Conservation (phyloP, 2,113 vertebrate genomes). For the Nymphicus hollandicus region DNA sequence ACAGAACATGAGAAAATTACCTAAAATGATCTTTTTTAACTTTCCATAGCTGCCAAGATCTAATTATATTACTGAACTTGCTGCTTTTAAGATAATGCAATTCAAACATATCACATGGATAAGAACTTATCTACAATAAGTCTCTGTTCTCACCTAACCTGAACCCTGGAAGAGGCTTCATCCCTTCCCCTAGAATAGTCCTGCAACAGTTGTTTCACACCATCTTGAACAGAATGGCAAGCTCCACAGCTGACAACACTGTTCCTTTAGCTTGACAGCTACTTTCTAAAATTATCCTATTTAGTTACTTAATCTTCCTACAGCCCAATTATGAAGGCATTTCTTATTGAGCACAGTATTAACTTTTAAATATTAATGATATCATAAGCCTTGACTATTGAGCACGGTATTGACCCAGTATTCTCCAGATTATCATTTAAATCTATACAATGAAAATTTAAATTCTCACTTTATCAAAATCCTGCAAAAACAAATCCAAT, state of each 20-base stretch:
- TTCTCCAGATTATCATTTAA: background rate
- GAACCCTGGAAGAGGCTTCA: background rate
- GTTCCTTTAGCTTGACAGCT: constrained; percentile 33
- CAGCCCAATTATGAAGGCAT: constrained; percentile 23
- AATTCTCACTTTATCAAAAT: background rate
- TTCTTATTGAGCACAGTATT: constrained; percentile 25
- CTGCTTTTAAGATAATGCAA: background rate
- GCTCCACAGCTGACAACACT: constrained; percentile 22
- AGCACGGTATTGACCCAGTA: background rate
- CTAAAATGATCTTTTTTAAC: background rate
- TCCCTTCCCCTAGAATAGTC: background rate
- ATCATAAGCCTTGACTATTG: background rate
- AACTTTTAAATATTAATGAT: constrained; percentile 38
- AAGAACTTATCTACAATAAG: background rate
- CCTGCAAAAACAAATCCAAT: background rate
- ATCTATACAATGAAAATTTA: background rate
- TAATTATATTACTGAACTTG: background rate
- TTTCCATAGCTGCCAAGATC: background rate
- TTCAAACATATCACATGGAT: background rate
- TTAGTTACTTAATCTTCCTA: constrained; percentile 45
- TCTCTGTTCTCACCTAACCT: background rate
- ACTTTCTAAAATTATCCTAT: constrained; percentile 51
- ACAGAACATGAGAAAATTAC: background rate
- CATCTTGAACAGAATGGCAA: background rate
- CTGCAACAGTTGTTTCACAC: constrained; percentile 22